Conservation (phyloP, 2,888 invertebrate species). For the Morpho deidamia region DNA sequence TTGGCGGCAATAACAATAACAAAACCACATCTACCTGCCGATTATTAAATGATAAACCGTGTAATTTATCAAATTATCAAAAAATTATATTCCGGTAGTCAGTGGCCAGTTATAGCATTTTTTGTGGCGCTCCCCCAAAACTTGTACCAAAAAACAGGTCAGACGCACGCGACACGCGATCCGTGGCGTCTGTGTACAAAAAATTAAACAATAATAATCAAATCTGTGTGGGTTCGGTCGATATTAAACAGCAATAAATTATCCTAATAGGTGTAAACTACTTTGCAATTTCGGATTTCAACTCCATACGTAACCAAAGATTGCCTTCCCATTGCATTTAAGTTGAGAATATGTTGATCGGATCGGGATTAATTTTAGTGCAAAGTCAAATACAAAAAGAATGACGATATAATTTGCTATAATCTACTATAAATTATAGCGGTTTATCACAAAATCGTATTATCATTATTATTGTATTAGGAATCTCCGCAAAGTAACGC, state of each 20-base stretch:
- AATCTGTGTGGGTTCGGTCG: conserved; percentile 59
- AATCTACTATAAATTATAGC: no score
- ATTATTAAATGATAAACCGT: conserved; percentile 61
- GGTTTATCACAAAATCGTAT: no score
- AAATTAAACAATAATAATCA: conserved; percentile 66
- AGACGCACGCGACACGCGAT: conserved; percentile 76
- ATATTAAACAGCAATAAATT: conserved; percentile 76
- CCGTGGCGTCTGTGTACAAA: conserved; percentile 48
- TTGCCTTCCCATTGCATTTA: no score
- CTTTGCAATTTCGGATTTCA: conserved; percentile 29
- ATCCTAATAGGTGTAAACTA: conserved; percentile 70
- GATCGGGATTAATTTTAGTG: no score
- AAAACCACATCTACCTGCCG: conserved; percentile 52
- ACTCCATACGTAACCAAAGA: no score
- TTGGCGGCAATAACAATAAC: conserved; percentile 27
- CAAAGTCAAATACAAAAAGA: no score
- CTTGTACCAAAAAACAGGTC: conserved; percentile 52
- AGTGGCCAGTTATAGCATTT: conserved; percentile 65
- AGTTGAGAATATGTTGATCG: no score
- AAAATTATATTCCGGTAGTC: conserved; percentile 77
- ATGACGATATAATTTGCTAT: no score
- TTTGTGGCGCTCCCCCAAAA: conserved; percentile 65
- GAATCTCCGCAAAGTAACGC: no score
- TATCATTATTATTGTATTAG: no score
- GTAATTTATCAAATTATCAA: conserved; percentile 76